Evolutionary conservation across 2,113 vertebrate genomes (phyloP).

Genomic region (Canis aureus): DNA sequence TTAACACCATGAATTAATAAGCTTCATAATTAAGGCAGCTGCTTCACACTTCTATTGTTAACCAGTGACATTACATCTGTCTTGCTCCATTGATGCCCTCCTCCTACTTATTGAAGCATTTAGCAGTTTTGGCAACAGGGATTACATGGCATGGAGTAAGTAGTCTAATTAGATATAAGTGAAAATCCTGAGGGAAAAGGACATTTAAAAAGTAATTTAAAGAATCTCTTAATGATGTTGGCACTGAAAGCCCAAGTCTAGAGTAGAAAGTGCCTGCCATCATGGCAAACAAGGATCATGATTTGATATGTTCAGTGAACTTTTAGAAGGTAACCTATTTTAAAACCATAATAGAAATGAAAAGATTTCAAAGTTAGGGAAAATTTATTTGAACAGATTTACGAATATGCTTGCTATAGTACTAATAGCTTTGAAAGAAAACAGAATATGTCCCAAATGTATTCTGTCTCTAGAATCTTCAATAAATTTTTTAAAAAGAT

Average conservation of each 20-base stretch:
- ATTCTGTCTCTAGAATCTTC: slow-evolving; percentile 50
- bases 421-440: slow-evolving; percentile 44
- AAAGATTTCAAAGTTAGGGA: neutral
- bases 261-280: slow-evolving; percentile 74
- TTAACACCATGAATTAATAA: slow-evolving; percentile 89
- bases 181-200: slow-evolving; percentile 89
- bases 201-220: slow-evolving; percentile 90
- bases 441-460: slow-evolving; percentile 22
- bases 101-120: slow-evolving; percentile 89
- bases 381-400: slow-evolving; percentile 53
- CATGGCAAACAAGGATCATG: slow-evolving; percentile 70
- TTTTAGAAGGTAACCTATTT: slow-evolving; percentile 71
- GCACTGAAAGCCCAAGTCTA: slow-evolving; percentile 82
- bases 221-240: slow-evolving; percentile 90
- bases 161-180: slow-evolving; percentile 91
- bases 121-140: slow-evolving; percentile 92
- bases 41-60: slow-evolving; percentile 92
- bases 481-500: slow-evolving; percentile 8
- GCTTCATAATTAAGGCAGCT: slow-evolving; percentile 90
- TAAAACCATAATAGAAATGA: slow-evolving; percentile 62
- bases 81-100: slow-evolving; percentile 88
- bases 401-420: slow-evolving; percentile 15
- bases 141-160: slow-evolving; percentile 90
- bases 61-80: slow-evolving; percentile 92
- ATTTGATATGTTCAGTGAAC: slow-evolving; percentile 59